phyloP scores from a whole-genome alignment of 2,888 invertebrate species.

The Coenonympha arcania region DNA sequence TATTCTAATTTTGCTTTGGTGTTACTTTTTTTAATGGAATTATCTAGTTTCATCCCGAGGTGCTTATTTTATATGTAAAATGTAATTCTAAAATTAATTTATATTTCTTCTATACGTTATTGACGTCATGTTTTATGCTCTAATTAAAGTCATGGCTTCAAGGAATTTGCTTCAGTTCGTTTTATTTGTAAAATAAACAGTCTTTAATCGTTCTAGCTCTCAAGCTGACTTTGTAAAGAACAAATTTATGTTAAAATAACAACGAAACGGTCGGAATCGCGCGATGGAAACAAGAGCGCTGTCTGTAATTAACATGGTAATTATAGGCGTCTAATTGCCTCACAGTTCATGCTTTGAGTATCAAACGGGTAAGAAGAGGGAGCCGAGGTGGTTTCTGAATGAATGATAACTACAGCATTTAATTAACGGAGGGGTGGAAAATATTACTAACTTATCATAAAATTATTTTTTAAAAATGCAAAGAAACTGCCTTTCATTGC shows the following conservation, averaged over 20 bases:
- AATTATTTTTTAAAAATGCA: neutral
- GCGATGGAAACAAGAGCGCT: constrained; percentile 63
- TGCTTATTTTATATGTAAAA: too few relatives aligned
- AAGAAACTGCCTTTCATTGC: too few relatives aligned
- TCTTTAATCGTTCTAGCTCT: constrained; percentile 50
- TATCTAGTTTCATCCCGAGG: too few relatives aligned
- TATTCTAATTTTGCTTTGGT: too few relatives aligned
- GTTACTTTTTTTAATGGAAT: too few relatives aligned
- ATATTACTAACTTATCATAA: neutral
- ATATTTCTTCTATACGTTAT: too few relatives aligned
- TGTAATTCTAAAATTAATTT: too few relatives aligned
- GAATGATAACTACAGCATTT: neutral
- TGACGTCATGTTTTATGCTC: constrained; percentile 1
- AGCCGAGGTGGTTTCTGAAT: neutral
- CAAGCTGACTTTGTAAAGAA: constrained; percentile 46
- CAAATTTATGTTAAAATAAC: constrained; percentile 64
- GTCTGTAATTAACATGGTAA: constrained; percentile 70
- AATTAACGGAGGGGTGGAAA: neutral
- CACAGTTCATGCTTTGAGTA: constrained; percentile 64
- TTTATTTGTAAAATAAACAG: constrained; percentile 37
- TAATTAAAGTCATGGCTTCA: neutral
- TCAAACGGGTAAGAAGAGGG: constrained; percentile 6
- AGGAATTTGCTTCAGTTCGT: constrained; percentile 10
- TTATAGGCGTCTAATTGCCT: constrained; percentile 70
- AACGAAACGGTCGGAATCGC: constrained; percentile 55